Conservation (phyloP, 2,888 invertebrate species). For the Zelleria hepariella region DNA sequence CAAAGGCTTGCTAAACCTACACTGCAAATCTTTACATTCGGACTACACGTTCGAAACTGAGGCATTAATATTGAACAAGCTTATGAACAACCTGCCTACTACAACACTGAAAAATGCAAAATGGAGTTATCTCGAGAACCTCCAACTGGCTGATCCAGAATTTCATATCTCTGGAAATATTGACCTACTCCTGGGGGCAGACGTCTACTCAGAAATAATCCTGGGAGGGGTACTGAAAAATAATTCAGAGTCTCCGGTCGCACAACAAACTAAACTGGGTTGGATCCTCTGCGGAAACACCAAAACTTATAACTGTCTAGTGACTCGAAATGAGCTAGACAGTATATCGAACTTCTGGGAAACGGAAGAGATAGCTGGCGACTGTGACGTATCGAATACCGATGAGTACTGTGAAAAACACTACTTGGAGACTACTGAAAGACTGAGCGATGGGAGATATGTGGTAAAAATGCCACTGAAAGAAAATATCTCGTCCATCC, state of each 20-base stretch:
- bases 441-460: background rate
- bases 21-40: conserved; percentile 3
- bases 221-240: background rate
- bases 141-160: conserved; percentile 5
- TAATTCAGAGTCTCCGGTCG: background rate
- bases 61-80: conserved; percentile 5
- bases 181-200: conserved; percentile 3
- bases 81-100: conserved; percentile 7
- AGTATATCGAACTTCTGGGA: background rate
- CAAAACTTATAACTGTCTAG: background rate
- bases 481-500: background rate
- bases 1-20: conserved; percentile 2
- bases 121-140: background rate
- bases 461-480: background rate
- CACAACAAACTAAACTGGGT: background rate
- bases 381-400: background rate
- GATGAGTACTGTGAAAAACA: background rate
- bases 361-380: background rate
- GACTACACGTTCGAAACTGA: conserved; percentile 5
- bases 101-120: background rate
- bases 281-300: background rate
- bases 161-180: background rate
- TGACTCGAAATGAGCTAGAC: background rate
- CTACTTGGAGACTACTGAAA: background rate
- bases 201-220: conserved; percentile 1